Conservation (phyloP, 2,113 vertebrate species). For the Sciurus niger region DNA sequence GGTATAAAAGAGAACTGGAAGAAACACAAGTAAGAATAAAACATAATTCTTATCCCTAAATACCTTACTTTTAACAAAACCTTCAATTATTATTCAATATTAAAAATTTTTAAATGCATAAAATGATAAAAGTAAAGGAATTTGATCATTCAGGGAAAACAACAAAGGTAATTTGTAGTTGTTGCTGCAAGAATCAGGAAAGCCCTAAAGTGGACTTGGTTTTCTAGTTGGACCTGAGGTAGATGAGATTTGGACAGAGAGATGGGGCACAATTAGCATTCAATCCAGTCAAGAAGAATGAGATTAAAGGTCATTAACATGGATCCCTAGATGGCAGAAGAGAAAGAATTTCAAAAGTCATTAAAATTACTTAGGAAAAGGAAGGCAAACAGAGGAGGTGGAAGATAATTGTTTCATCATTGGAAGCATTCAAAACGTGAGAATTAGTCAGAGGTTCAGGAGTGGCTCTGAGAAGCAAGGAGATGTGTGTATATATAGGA, state of each 20-base stretch:
- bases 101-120: neutral
- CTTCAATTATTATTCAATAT: neutral
- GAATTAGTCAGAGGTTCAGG: neutral
- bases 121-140: conserved; percentile 42
- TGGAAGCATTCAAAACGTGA: neutral
- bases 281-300: neutral
- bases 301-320: conserved; percentile 37
- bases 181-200: neutral
- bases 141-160: neutral
- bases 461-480: neutral
- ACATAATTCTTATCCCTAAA: neutral
- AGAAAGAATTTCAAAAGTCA: neutral
- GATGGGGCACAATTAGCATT: neutral
- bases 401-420: neutral
- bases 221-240: neutral
- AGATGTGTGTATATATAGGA: fast-evolving
- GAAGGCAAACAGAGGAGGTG: neutral
- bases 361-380: conserved; percentile 16
- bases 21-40: conserved; percentile 17
- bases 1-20: neutral
- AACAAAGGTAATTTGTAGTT: neutral
- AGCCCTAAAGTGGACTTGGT: neutral
- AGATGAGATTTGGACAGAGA: neutral
- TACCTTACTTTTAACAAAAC: neutral
- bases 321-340: neutral